Evolutionary conservation across 2,888 invertebrate genomes (phyloP).

Genomic region (Oscheius sp.): DNA sequence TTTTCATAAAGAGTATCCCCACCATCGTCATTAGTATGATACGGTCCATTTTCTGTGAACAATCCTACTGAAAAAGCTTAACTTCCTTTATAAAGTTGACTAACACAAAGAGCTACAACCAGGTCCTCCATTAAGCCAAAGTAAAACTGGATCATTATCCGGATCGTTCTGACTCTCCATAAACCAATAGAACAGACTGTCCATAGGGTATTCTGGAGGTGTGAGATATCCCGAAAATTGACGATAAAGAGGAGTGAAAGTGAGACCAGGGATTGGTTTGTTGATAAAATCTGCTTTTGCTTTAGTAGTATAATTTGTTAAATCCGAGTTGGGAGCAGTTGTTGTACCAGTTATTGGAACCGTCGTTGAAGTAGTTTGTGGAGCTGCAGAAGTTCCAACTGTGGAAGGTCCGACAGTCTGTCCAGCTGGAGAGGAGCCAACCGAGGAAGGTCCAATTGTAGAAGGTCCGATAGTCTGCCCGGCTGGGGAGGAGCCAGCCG

Average conservation of each 20-base stretch:
- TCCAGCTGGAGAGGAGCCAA: too few relatives aligned
- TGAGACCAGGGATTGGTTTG: constrained; percentile 41
- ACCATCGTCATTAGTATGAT: constrained; percentile 54
- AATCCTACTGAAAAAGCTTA: constrained; percentile 33
- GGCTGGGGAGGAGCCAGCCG: too few relatives aligned
- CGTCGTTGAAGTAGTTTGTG: not conserved
- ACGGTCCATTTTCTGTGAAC: constrained; percentile 60
- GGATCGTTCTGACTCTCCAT: constrained; percentile 66
- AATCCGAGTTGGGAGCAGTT: constrained; percentile 22
- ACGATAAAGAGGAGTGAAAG: constrained; percentile 40
- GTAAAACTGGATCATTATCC: constrained; percentile 70
- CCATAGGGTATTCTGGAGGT: constrained; percentile 34
- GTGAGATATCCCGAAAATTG: constrained; percentile 52
- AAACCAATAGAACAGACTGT: constrained; percentile 53
- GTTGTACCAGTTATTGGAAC: not conserved
- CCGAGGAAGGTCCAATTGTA: too few relatives aligned
- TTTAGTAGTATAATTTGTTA: too few relatives aligned
- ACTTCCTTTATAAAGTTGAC: constrained; percentile 43
- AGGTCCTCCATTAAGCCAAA: constrained; percentile 73
- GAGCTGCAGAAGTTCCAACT: constrained; percentile 1
- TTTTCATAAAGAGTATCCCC: constrained; percentile 65
- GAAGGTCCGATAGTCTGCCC: too few relatives aligned
- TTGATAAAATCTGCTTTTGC: constrained; percentile 40
- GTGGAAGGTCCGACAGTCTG: too few relatives aligned
- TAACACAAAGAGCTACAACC: constrained; percentile 72